A percentile compares a stretch with the other conserved stretches of the same genome.
Evolutionary conservation across 2,797 vertebrate species (phyloP).

Genomic region (Botia kubotai): DNA sequence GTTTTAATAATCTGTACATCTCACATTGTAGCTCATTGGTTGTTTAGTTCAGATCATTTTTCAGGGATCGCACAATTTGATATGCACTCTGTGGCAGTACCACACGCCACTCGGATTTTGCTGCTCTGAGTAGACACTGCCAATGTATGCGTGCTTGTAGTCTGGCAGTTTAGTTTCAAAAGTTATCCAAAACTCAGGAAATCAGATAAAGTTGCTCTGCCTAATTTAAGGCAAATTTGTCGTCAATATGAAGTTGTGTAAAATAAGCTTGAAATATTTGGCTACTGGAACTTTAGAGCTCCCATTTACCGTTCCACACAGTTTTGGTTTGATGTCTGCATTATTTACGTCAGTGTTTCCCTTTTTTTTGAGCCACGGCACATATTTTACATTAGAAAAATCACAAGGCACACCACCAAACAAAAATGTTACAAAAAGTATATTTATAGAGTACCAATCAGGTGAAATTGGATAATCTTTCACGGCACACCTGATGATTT

Average conservation of each 20-base stretch:
- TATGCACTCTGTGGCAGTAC: slow-evolving; percentile 43
- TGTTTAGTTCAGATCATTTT: slow-evolving; percentile 55
- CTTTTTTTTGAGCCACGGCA: no score
- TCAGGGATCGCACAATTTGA: slow-evolving; percentile 64
- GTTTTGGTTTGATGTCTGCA: slow-evolving; percentile 57
- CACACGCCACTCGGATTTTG: slow-evolving; percentile 42
- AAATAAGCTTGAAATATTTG: slow-evolving; percentile 14
- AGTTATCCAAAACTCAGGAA: slow-evolving; percentile 48
- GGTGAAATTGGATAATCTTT: no score
- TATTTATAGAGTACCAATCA: no score
- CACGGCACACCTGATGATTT: no score
- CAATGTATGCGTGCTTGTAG: slow-evolving; percentile 19
- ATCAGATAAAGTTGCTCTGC: slow-evolving; percentile 2
- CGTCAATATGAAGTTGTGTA: not conserved
- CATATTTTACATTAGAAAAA: no score
- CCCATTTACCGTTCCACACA: not conserved
- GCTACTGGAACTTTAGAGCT: slow-evolving; percentile 25
- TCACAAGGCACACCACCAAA: no score
- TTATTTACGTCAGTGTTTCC: slow-evolving; percentile 36
- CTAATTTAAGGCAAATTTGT: slow-evolving; percentile 8
- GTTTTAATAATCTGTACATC: slow-evolving; percentile 37
- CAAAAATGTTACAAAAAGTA: no score
- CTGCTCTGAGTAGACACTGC: slow-evolving; percentile 37
- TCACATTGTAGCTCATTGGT: slow-evolving; percentile 40
- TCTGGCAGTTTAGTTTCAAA: slow-evolving; percentile 14